Base-by-base conservation (phyloP, 2,797 vertebrate species). In the Pipistrellus nathusii region DNA sequence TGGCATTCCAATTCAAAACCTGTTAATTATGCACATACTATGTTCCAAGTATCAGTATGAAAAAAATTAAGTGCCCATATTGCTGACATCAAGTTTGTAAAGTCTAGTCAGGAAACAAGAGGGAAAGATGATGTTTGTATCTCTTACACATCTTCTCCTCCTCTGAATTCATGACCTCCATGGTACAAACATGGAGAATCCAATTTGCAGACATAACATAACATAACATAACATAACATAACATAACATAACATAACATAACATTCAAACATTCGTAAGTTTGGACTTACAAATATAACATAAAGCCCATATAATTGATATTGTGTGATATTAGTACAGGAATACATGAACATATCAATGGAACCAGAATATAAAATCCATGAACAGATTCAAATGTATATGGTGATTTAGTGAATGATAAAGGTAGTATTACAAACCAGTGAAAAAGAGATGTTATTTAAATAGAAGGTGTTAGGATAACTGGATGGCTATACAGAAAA, bases 341-440 rank as follows among this genome's bases (percentile, higher is more conserved):
- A 76, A 69, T 30, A 88, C 9, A 86, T 13, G 27, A 83, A 78
- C 7, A 59, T 30, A 69, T 78, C 53, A 80, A 41, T 48, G 20
- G 27, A 88, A 85, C 17, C 23, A 48, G 82, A 95, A 89, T n/a
- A 38, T 64, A 86, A 90, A 82, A 92, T 82, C 18, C 5, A 76
- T 53, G 82, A 64, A 71, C 51, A 94, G n/a, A 88, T 44, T 48
- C 59, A 69, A 66, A 69, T 30, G 44, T 87, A 25, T 44, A 32
- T 32, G n/a, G 27, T n/a, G 46, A 76, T 76, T 91, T 30, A 91
- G 51, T 20, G 5, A 88, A 32, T 48, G 18, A 30, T 91, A 48
- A 87, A 21, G 46, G n/a, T 21, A 88, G 12, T 69, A 71, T 41
- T 81, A 23, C 25, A 90, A 84, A 80, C 32, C 32, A 78, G 35